Evolutionary conservation across 1,140 invertebrate genomes (phyloP).

Genomic region (Hydropsyche tenuis): DNA sequence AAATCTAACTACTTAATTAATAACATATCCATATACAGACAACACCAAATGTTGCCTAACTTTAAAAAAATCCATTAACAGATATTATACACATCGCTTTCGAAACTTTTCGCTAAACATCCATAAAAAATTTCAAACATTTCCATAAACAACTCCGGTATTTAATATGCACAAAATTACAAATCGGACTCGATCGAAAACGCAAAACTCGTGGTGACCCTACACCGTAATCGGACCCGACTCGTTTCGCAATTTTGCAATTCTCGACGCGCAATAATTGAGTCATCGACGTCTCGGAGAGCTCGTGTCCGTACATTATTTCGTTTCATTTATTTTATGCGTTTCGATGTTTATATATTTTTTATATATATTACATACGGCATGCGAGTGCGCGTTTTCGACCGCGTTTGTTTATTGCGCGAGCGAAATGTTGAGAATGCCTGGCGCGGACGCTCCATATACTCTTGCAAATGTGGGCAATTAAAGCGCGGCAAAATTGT

Average conservation of each 20-base stretch:
- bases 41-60: no score
- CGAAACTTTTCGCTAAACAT: no score
- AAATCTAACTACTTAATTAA: no score
- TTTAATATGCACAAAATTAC: no score
- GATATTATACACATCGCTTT: no score
- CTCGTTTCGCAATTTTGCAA: not conserved
- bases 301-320: not conserved
- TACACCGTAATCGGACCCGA: no score
- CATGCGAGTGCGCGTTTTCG: not conserved
- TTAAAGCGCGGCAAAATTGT: conserved; percentile 21
- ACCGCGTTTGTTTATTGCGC: not conserved
- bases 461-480: not conserved
- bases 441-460: not conserved
- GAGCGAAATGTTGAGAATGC: not conserved
- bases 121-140: no score
- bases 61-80: no score
- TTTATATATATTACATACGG: not conserved
- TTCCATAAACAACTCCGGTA: no score
- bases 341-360: not conserved
- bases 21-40: no score
- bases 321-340: not conserved
- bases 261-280: conserved; percentile 7
- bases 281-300: conserved; percentile 19
- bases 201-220: no score
- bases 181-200: no score